Conservation (phyloP, 2,113 vertebrate genomes). For the Bubo bubo region DNA sequence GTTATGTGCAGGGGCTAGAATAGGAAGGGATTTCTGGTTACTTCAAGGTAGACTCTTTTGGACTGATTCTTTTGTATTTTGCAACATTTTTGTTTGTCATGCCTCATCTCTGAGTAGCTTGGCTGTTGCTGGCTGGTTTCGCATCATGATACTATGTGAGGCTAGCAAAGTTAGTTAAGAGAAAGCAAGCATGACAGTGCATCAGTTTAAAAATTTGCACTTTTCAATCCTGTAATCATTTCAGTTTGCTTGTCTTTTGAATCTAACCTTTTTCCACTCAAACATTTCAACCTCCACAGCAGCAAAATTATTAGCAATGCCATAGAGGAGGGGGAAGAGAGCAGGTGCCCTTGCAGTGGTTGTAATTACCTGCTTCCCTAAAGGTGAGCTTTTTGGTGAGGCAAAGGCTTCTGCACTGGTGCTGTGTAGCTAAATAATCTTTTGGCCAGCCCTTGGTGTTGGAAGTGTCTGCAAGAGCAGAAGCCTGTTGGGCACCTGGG, state of each 20-base stretch:
- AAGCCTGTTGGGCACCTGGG: background rate
- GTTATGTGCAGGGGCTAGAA: background rate
- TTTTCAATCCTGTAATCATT: background rate
- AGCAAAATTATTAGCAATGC: background rate
- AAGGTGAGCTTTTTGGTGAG: background rate
- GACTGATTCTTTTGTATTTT: background rate
- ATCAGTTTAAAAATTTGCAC: background rate
- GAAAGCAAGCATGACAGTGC: background rate
- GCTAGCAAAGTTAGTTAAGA: background rate
- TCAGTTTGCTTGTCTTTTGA: background rate
- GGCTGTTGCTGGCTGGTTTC: background rate
- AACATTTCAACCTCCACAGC: accelerated
- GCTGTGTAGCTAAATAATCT: background rate
- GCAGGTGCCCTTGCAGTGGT: background rate
- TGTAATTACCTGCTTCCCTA: background rate
- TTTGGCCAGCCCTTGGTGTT: background rate
- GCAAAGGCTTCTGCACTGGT: background rate
- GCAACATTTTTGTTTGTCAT: background rate
- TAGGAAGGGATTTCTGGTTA: background rate
- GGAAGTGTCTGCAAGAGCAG: background rate
- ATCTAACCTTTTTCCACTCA: background rate
- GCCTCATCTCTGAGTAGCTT: background rate
- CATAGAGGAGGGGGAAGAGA: background rate
- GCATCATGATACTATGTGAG: accelerated
- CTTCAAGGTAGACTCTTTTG: background rate